Base-by-base conservation (phyloP, 2,888 invertebrate species). In the Mythimna loreyi region DNA sequence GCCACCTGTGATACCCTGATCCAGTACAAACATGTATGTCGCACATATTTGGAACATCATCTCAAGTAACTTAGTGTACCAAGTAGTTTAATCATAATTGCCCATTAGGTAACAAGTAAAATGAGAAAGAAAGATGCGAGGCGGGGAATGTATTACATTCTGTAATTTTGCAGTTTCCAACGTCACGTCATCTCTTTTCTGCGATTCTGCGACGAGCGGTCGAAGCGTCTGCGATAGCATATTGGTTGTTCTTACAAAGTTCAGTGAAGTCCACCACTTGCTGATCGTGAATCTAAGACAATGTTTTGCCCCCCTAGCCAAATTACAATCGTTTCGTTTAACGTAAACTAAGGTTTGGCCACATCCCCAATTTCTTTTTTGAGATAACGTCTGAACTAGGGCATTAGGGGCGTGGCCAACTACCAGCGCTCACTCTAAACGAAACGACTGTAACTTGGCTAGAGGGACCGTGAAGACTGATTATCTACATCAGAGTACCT, bases 161-260 rank as follows among this genome's bases (percentile, higher is more conserved):
- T 73, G 43, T 55, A 59, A 73, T 64, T 74, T 74, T 79, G 80
- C 74, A 64, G 75, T 74, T 74, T 55, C 30, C 66, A 65, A 73
- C 52, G 52, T 43, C 30, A 62, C 28, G n/a, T 23, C 60, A 53
- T 30, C 30, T 23, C 23, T 47, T 59, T 49, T 30, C 78, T 73
- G 16, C 60, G 43, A 71, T 59, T 76, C 60, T 50, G 40, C 50
- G n/a, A 43, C 16, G 30, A 47, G 36, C 25, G 40, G 40, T 63
- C 33, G 36, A 73, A 73, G 57, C n/a, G 52, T 58, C 52, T 53
- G 43, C 63, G 28, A 45, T 55, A 25, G 16, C 25, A 71, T 50
- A 11, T 45, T 59, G 33, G n/a, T 47, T 52, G 56, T 57, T 50
- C 21, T 40, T 36, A 49, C 25, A 36, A 43, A 50, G 11, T 50